These are phyloP conservation scores for Conus betulinus DNA, from an alignment of 1,140 invertebrate genomes.

Conservation along the genomic window DNA sequence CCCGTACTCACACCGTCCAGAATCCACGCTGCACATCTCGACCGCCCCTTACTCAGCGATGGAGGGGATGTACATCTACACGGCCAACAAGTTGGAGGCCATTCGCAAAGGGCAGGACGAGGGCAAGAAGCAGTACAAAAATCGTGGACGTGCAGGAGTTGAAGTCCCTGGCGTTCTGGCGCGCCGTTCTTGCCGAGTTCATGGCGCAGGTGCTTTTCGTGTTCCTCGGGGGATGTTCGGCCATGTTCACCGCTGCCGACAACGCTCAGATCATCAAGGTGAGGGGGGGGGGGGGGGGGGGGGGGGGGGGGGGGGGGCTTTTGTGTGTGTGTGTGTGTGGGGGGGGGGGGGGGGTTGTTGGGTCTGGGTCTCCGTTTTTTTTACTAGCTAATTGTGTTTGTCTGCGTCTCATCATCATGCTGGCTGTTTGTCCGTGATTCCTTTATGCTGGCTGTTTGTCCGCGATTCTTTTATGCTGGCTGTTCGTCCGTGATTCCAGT, in stretches of 20 bases:
- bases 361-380: too few species aligned
- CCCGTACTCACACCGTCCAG: too few species aligned
- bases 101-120: conserved; percentile 42
- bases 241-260: conserved; percentile 78
- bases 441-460: too few species aligned
- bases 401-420: too few species aligned
- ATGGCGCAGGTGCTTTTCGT: conserved; percentile 90
- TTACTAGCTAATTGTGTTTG: too few species aligned
- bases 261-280: conserved; percentile 47
- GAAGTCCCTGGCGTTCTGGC: conserved; percentile 88
- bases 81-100: conserved; percentile 58
- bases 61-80: conserved; percentile 57
- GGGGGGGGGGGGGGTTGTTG: not conserved
- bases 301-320: not conserved
- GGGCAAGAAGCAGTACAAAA: conserved; percentile 23
- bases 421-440: too few species aligned
- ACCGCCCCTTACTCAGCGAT: conserved; percentile 26
- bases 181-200: conserved; percentile 90
- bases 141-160: conserved; percentile 50
- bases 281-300: not conserved
- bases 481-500: too few species aligned
- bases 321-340: not conserved
- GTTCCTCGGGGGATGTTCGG: conserved; percentile 88
- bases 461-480: too few species aligned
- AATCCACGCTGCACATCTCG: not conserved